Evolutionary conservation across 2,113 vertebrate genomes (phyloP).

Genomic region (Ramphastos sulfuratus): DNA sequence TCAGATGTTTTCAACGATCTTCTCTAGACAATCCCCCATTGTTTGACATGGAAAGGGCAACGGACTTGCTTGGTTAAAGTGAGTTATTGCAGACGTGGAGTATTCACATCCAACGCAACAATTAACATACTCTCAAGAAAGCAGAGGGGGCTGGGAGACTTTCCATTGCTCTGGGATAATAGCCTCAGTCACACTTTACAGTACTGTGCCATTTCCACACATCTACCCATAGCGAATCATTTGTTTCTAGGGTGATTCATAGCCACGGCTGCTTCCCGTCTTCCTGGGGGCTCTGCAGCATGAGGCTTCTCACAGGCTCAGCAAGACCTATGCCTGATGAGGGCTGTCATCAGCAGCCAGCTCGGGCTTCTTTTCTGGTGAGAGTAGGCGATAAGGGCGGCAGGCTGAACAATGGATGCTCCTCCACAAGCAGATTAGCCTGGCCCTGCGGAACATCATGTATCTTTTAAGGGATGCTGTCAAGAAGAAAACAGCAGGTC

Average conservation of each 20-base stretch:
- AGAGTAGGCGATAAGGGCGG: neutral
- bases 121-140: conserved; percentile 1
- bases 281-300: neutral
- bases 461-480: conserved; percentile 28
- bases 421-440: conserved; percentile 32
- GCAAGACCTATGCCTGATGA: neutral
- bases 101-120: neutral
- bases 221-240: conserved; percentile 2
- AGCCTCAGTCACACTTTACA: conserved; percentile 33
- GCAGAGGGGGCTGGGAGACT: neutral
- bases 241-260: conserved; percentile 53
- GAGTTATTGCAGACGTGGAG: neutral
- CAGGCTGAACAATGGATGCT: neutral
- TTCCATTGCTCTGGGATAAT: conserved; percentile 8
- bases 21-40: neutral
- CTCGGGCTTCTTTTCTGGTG: neutral
- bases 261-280: neutral
- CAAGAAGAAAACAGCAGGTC: neutral
- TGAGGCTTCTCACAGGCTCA: neutral
- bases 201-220: neutral
- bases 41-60: neutral
- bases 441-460: conserved; percentile 18
- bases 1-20: neutral
- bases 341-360: conserved; percentile 8
- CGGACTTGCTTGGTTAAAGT: neutral